These are phyloP conservation scores for Chionis minor DNA, from an alignment of 2,113 vertebrate species.

Conservation along the genomic window DNA sequence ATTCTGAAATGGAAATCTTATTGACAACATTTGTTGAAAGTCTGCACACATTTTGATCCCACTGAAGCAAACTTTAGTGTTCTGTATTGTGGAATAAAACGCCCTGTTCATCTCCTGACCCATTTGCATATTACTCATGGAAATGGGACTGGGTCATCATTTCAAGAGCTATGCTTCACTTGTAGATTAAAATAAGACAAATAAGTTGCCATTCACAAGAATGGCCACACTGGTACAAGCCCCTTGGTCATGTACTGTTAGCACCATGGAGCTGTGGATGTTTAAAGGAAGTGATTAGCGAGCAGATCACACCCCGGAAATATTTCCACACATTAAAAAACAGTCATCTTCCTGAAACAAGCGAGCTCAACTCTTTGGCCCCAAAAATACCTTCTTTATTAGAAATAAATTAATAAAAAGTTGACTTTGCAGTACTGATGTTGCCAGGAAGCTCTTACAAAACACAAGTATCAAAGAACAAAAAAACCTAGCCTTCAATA, in stretches of 20 bases:
- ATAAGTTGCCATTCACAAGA: background rate
- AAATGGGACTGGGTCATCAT: background rate
- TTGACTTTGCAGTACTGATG: background rate
- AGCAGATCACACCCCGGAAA: background rate
- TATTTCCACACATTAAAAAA: background rate
- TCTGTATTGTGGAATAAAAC: background rate
- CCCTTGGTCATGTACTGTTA: background rate
- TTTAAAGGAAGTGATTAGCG: background rate
- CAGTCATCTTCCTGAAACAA: background rate
- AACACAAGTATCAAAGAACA: background rate
- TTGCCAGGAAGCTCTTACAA: conserved; percentile 40
- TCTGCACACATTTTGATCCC: background rate
- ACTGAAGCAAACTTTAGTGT: background rate
- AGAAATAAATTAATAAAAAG: background rate
- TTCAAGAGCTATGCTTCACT: background rate
- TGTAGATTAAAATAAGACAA: background rate
- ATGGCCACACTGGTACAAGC: background rate
- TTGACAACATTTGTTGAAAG: background rate
- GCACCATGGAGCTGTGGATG: background rate
- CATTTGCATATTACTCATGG: background rate
- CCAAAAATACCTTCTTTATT: background rate
- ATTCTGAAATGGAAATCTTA: background rate
- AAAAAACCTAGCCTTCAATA: background rate
- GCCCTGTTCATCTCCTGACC: background rate
- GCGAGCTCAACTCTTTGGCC: background rate